phyloP scores from a whole-genome alignment of 2,888 invertebrate species.

The Cremastobaeus sp. region DNA sequence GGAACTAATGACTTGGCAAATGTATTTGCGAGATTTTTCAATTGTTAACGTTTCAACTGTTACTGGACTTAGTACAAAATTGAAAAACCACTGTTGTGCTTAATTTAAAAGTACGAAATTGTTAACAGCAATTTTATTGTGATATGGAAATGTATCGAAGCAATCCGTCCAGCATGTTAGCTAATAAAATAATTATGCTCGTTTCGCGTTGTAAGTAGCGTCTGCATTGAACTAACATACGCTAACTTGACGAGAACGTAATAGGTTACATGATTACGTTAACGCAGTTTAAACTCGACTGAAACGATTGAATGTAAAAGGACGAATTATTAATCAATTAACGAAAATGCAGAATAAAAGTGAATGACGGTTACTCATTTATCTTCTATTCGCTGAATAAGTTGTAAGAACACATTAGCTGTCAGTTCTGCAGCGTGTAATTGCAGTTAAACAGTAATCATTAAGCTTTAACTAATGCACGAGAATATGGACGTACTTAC shows the following conservation, averaged over 20 bases:
- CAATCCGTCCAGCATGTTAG: constrained; percentile 68
- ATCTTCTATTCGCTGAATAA: no score
- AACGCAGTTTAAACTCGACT: constrained; percentile 34
- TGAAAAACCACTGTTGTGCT: background rate
- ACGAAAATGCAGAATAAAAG: no score
- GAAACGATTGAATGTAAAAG: no score
- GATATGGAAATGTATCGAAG: constrained; percentile 26
- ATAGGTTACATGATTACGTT: constrained; percentile 32
- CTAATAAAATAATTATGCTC: constrained; percentile 69
- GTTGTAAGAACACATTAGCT: no score
- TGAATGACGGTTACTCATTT: no score
- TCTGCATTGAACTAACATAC: constrained; percentile 73
- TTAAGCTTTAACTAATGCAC: constrained; percentile 70
- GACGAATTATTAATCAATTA: no score
- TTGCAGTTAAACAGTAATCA: constrained; percentile 57
- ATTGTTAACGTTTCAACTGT: no score
- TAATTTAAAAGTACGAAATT: constrained; percentile 1
- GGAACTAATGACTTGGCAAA: no score
- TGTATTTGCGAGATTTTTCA: no score
- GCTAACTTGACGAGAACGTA: constrained; percentile 64
- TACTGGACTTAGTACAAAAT: no score
- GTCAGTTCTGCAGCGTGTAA: constrained; percentile 14
- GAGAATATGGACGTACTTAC: constrained; percentile 72
- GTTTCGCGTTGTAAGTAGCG: constrained; percentile 76
- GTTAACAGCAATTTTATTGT: constrained; percentile 5